Base-by-base conservation (phyloP, 2,113 vertebrate genomes). In the Cyphomyrus discorhynchus region DNA sequence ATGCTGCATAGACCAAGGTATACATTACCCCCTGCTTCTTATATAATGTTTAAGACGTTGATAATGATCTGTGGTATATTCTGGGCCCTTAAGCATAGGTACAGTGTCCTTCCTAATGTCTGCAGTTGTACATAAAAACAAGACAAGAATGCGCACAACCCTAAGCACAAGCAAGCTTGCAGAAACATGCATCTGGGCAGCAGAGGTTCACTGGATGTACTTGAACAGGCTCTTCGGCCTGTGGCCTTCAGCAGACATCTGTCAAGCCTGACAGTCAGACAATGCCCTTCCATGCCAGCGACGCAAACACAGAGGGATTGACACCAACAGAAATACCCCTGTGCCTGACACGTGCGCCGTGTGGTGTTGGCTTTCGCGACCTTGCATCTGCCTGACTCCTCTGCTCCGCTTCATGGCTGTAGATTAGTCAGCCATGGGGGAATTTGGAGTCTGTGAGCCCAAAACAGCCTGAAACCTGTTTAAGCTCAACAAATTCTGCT, bases 351-450 rank as follows among this genome's bases (percentile, higher is more conserved):
- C 9, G 5, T 80, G 58, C 19, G 11, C 27, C 35, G 13, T 10
- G 50, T 62, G 88, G 88, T 84, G 88, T 89, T 62, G 17, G 80
- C 80, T 89, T 89, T 47, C 88, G 62, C 31, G 80, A 84, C 80
- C 88, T 89, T 62, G 52, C 24, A 5, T 82, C 74, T 82, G 77
- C 88, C 50, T 42, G 49, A 21, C 6, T 0, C 42, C 42, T 17
- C 15, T 83, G 42, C 1, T 5, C 35, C 0, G 2, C 19, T 39
- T 47, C 19, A 21, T n/a, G 39, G 35, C 45, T 9, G 8, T 84
- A 11, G 6, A n/a, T 84, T 47, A 84, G 45, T 46, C 39, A 45
- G 39, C 42, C 24, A 0, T 47, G 24, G 82, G 42, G 45, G 24
- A 84, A 84, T 84, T n/a, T 45, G 24, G 6, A 24, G 19, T 24